A percentile compares a stretch with the other conserved stretches of the same genome.
Conservation (phyloP, 2,113 vertebrate genomes). For the Recurvirostra avosetta region DNA sequence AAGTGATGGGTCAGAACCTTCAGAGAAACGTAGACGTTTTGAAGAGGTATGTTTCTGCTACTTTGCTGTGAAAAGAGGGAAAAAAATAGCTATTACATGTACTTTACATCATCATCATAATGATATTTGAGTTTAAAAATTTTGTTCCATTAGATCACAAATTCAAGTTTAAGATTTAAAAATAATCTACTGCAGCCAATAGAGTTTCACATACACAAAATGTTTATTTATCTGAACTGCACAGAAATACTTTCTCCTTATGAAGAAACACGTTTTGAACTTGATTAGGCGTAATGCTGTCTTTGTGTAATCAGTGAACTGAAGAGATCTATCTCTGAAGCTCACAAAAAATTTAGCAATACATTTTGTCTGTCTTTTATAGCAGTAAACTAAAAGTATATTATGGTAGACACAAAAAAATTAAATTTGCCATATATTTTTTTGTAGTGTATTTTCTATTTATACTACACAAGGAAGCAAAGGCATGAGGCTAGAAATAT, state of each 20-base stretch:
- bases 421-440: background rate
- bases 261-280: background rate
- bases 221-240: background rate
- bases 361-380: background rate
- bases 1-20: constrained; percentile 85
- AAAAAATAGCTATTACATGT: background rate
- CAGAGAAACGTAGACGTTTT: constrained; percentile 88
- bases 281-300: background rate
- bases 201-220: background rate
- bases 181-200: background rate
- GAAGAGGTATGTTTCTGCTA: constrained; percentile 79
- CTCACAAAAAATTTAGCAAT: background rate
- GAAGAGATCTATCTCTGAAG: background rate
- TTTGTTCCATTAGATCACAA: background rate
- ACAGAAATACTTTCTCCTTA: background rate
- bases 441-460: background rate
- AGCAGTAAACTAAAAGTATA: background rate
- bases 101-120: background rate
- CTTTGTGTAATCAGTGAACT: background rate
- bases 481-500: background rate
- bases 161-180: background rate
- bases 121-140: background rate
- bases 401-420: background rate
- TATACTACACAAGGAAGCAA: background rate
- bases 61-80: background rate